These are phyloP conservation scores for Acleris literana DNA, from an alignment of 2,888 invertebrate species.

Conservation along the genomic window DNA sequence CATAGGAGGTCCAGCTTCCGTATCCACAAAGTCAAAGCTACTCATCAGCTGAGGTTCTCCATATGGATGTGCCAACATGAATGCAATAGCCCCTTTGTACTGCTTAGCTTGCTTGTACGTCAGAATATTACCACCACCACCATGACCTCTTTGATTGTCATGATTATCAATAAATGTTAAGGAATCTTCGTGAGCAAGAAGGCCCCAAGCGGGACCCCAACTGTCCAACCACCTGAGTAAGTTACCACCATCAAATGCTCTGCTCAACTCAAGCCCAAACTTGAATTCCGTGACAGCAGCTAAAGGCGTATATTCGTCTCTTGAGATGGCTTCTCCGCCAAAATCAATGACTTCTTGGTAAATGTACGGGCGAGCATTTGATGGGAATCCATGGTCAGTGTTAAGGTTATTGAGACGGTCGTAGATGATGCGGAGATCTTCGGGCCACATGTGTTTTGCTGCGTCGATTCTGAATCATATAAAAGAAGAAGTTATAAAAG, in stretches of 20 bases:
- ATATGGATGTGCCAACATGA: conserved; percentile 92
- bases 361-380: conserved; percentile 86
- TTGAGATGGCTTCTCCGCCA: conserved; percentile 77
- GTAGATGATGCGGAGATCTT: conserved; percentile 87
- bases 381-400: conserved; percentile 84
- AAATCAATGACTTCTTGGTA: conserved; percentile 91
- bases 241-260: conserved; percentile 73
- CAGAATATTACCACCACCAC: conserved; percentile 80
- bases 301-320: conserved; percentile 80
- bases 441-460: conserved; percentile 91
- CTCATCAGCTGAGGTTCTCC: conserved; percentile 93
- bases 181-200: conserved; percentile 80
- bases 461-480: conserved; percentile 85
- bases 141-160: conserved; percentile 89
- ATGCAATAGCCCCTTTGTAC: conserved; percentile 92
- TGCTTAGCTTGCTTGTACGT: conserved; percentile 85
- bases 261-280: conserved; percentile 75
- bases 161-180: conserved; percentile 92
- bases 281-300: conserved; percentile 87
- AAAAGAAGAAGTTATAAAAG: background rate
- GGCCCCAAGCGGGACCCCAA: conserved; percentile 87
- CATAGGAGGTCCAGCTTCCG: conserved; percentile 87
- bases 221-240: conserved; percentile 83
- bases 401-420: conserved; percentile 84
- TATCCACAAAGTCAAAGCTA: conserved; percentile 88